Evolutionary conservation across 1,140 invertebrate genomes (phyloP), one percentile per base, ranked within the genome.

Genomic region (Himalopsyche phryganea): DNA sequence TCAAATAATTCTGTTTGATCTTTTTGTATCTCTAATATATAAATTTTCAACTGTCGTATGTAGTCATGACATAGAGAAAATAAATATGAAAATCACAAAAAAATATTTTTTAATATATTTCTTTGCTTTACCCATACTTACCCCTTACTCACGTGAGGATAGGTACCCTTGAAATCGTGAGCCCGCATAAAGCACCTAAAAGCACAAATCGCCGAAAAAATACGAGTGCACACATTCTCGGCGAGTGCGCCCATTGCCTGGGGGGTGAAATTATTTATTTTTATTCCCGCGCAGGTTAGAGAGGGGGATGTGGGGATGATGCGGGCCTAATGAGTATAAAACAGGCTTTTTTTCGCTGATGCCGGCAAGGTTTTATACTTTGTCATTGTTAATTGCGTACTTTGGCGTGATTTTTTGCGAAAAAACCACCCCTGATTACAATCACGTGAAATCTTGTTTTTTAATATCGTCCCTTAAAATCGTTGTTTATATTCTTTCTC

Each of bases 121-220:
- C n/a, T n/a, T n/a, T n/a, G n/a, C n/a, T n/a, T n/a, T n/a, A n/a
- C n/a, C n/a, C n/a, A n/a, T n/a, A n/a, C n/a, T 28, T 28, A 28
- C 23, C 23, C 23, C 23, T 28, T 28, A 28, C 4, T 28, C 4
- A 9, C 3, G 23, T 28, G 4, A 28, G 3, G n/a, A 3, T 28
- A 28, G 23, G 4, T 28, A 28, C 23, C 3, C 23, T 28, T 28
- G 23, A 28, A 28, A n/a, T 11, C 23, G 50, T 13, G 14, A 50
- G 46, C 58, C 58, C 51, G 51, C 50, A 60, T 60, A 60, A 60
- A 60, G 53, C 52, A 41, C 41, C 48, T 44, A 38, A 56, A 51
- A 56, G 44, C 48, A 51, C 44, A 33, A 49, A 54, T 54, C 33
- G 40, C 58, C 58, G 28, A 55, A 55, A 58, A 58, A 60, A 60